Evolutionary conservation across 2,113 vertebrate genomes (phyloP).

Genomic region (Odobenus rosmarus): DNA sequence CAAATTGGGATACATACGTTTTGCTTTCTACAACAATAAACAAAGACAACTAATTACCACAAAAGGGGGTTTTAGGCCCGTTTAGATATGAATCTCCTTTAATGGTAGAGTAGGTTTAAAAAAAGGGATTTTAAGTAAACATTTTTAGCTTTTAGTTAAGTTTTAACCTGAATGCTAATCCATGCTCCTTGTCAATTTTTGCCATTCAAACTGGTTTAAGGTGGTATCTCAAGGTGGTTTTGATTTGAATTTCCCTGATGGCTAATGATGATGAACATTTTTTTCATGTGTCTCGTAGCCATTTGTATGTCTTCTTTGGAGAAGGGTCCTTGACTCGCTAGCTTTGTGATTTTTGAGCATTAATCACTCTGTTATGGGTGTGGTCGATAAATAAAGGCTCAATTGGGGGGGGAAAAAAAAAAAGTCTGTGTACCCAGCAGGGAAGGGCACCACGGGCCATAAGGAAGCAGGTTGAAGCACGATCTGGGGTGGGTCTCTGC

Average conservation of each 20-base stretch:
- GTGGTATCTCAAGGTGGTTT: no score
- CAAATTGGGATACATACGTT: neutral
- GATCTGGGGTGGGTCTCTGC: neutral
- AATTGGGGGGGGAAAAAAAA: neutral
- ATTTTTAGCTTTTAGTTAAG: neutral
- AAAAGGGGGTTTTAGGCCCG: neutral
- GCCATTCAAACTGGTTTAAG: no score
- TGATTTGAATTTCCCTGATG: no score
- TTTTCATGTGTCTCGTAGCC: no score
- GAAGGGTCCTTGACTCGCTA: neutral
- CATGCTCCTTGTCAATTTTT: neutral
- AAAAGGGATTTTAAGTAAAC: neutral
- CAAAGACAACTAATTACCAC: neutral
- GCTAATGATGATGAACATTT: no score
- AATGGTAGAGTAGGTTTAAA: neutral
- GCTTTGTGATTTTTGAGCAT: neutral
- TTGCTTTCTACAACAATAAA: neutral
- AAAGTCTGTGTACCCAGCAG: accelerated
- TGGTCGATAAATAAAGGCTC: neutral
- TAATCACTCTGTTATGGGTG: neutral
- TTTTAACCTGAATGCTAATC: neutral
- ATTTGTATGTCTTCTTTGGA: no score
- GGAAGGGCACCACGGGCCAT: neutral
- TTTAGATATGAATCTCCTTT: neutral
- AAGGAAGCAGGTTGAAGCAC: neutral